Evolutionary conservation across 2,113 vertebrate genomes (phyloP).

Genomic region (Pipa parva): DNA sequence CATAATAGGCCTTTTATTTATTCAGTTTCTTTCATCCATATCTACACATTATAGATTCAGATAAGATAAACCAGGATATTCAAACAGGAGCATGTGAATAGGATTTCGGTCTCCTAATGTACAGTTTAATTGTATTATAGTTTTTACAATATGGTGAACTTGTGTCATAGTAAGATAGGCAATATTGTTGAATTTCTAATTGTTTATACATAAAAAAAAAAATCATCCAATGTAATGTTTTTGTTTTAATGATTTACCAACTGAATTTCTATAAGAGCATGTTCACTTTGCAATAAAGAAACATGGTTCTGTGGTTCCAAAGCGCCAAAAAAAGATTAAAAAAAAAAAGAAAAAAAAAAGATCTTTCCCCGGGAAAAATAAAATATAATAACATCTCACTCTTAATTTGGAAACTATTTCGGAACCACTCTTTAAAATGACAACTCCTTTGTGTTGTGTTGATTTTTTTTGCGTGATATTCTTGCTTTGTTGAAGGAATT

Average conservation of each 20-base stretch:
- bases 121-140: constrained; percentile 82
- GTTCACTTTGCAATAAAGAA: constrained; percentile 98
- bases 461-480: background rate
- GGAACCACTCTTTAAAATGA: constrained; percentile 80
- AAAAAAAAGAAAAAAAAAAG: constrained; percentile 58
- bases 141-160: constrained; percentile 82
- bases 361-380: constrained; percentile 35
- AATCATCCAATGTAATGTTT: constrained; percentile 97
- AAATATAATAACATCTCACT: background rate
- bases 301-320: constrained; percentile 79
- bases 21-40: background rate
- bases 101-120: constrained; percentile 66
- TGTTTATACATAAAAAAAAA: constrained; percentile 99
- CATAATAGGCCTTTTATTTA: background rate
- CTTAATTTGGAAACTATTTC: constrained; percentile 58
- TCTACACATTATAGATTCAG: background rate
- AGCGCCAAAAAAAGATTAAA: constrained; percentile 52
- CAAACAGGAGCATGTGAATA: constrained; percentile 70
- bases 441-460: constrained; percentile 31
- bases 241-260: constrained; percentile 94
- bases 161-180: constrained; percentile 84
- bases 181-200: constrained; percentile 97
- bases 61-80: background rate
- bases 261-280: constrained; percentile 98
- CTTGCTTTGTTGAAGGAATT: too few species aligned